Base-by-base conservation (phyloP, 2,888 invertebrate species). In the Pammene fasciana region DNA sequence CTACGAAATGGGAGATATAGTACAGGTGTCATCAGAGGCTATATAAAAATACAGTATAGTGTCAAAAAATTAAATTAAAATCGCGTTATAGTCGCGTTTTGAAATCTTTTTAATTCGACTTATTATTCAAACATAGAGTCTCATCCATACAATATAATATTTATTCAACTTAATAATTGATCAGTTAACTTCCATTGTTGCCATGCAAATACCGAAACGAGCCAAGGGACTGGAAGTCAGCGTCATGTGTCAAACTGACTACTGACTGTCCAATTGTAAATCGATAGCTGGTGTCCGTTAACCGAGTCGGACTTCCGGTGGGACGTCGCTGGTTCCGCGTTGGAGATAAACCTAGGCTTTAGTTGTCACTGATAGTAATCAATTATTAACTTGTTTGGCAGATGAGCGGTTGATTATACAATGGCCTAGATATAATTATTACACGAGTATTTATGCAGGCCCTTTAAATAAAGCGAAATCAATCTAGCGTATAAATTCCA, bases 181-280 rank as follows among this genome's bases (percentile, higher is more conserved):
- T 41, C 5, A 1, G 46, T 46, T n/a, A 45, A 50, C n/a, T 50
- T 50, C 38, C 18, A 52, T 62, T 13, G 26, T 62, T 62, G 50
- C 61, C 41, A n/a, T 52, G 50, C 16, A 18, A 61, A 38, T 46
- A 14, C 50, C 13, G 18, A 41, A 18, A n/a, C 38, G 50, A 18
- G 61, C 45, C 60, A 11, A 46, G 70, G 65, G 65, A 72, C 74
- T 74, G 77, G 74, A 74, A 76, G 68, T 75, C 77, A 73, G 79
- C 82, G 84, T 80, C 83, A 81, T 79, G 75, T 82, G 86, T 86
- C 86, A 83, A 82, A 83, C 80, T 79, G 83, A 80, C 84, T 79
- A 85, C 79, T 79, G 83, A 81, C 84, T 79, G 82, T 84, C 81
- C 82, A 76, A 82, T 79, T 84, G 84, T 74, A 79, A 85, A 86